phyloP scores from a whole-genome alignment of 2,888 invertebrate species.

The Dorcus hopei region DNA sequence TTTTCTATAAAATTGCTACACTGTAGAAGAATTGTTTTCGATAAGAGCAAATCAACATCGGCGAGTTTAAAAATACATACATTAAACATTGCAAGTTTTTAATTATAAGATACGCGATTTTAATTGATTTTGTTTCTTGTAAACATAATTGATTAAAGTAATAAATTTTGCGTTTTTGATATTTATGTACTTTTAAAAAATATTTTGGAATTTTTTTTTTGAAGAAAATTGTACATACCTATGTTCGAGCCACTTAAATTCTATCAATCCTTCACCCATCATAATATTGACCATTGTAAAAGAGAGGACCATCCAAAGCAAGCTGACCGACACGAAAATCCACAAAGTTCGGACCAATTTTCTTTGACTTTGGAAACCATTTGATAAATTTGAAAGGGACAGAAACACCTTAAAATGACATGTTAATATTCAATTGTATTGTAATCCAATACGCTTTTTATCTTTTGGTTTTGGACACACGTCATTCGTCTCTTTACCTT shows the following conservation, averaged over 20 bases:
- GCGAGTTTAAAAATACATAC: background rate
- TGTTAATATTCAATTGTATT: background rate
- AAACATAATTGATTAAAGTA: background rate
- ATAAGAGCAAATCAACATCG: background rate
- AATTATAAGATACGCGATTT: background rate
- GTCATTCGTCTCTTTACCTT: too few species aligned
- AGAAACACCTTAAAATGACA: slow-evolving; percentile 61
- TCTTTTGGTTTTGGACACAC: background rate
- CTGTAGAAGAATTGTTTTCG: too few species aligned
- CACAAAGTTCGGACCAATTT: slow-evolving; percentile 68
- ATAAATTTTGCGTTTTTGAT: too few species aligned
- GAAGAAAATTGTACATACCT: slow-evolving; percentile 46
- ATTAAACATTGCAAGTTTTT: background rate
- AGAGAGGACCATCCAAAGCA: slow-evolving; percentile 69
- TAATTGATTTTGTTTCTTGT: background rate
- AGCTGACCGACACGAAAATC: slow-evolving; percentile 67
- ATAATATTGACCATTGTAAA: slow-evolving; percentile 63
- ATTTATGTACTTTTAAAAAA: background rate
- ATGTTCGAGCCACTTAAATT: slow-evolving; percentile 63
- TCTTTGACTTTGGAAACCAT: slow-evolving; percentile 65
- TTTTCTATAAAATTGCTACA: too few species aligned
- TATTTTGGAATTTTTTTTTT: background rate
- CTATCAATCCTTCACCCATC: slow-evolving; percentile 60
- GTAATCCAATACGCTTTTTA: background rate
- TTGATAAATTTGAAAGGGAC: slow-evolving; percentile 66